Evolutionary conservation across 2,797 vertebrate genomes (phyloP).

Genomic region (Neostethus bicornis): DNA sequence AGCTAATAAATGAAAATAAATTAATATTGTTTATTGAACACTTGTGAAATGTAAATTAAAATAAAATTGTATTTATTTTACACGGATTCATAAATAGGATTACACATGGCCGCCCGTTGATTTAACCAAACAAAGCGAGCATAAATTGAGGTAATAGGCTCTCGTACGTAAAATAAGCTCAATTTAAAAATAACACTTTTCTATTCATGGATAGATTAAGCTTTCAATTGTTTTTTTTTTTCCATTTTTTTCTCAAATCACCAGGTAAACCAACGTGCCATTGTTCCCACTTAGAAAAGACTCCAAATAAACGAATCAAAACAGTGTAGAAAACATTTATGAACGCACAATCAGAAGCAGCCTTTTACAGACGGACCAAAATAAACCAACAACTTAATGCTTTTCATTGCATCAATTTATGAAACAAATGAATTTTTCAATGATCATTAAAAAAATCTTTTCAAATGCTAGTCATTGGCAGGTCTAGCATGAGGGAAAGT

Average conservation of each 20-base stretch:
- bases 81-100: too few species aligned
- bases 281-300: neutral
- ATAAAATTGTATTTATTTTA: too few species aligned
- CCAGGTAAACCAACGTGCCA: too few species aligned
- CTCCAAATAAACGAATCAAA: too few species aligned
- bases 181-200: neutral
- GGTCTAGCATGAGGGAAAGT: too few species aligned
- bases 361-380: neutral
- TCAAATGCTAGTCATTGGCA: neutral
- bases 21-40: too few species aligned
- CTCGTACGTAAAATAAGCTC: neutral
- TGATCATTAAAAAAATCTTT: neutral
- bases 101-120: neutral
- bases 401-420: too few species aligned
- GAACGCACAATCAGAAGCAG: neutral
- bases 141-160: neutral
- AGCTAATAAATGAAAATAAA: too few species aligned
- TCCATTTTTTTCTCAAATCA: too few species aligned
- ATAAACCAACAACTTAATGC: neutral
- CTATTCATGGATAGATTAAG: neutral
- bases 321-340: neutral
- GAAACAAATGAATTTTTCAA: neutral
- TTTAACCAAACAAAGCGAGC: neutral
- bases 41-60: too few species aligned
- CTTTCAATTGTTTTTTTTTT: too few species aligned